Conservation (phyloP, 2,113 vertebrate species). For the Crotalus viridis region DNA sequence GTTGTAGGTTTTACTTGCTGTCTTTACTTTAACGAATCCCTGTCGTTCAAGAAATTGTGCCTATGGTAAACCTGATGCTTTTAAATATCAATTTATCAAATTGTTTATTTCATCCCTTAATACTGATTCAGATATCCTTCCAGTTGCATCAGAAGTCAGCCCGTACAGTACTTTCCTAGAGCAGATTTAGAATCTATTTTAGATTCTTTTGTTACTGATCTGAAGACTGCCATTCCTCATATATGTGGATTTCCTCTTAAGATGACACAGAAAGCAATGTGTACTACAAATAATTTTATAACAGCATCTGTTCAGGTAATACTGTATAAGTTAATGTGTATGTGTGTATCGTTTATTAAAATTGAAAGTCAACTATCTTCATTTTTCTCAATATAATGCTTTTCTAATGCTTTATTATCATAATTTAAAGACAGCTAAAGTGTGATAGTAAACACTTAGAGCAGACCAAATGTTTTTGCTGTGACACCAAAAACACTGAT, state of each 20-base stretch:
- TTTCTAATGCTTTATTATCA: not conserved
- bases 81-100: not conserved
- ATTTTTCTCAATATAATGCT: not conserved
- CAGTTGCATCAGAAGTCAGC: constrained; percentile 84
- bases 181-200: constrained; percentile 74
- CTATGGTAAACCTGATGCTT: not conserved
- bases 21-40: not conserved
- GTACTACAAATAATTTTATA: constrained; percentile 66
- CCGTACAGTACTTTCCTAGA: constrained; percentile 78
- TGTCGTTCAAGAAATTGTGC: not conserved
- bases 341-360: not conserved
- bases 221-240: constrained; percentile 68
- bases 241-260: constrained; percentile 82
- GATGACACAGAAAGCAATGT: constrained; percentile 76
- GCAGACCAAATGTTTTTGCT: not conserved
- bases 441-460: not conserved
- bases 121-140: constrained; percentile 76
- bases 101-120: constrained; percentile 47
- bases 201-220: constrained; percentile 76
- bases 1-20: not conserved
- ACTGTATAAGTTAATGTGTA: not conserved
- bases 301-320: constrained; percentile 65
- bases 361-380: not conserved
- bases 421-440: not conserved
- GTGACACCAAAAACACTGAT: not conserved